Conservation (phyloP, 2,888 invertebrate genomes). For the Corbicula japonica region DNA sequence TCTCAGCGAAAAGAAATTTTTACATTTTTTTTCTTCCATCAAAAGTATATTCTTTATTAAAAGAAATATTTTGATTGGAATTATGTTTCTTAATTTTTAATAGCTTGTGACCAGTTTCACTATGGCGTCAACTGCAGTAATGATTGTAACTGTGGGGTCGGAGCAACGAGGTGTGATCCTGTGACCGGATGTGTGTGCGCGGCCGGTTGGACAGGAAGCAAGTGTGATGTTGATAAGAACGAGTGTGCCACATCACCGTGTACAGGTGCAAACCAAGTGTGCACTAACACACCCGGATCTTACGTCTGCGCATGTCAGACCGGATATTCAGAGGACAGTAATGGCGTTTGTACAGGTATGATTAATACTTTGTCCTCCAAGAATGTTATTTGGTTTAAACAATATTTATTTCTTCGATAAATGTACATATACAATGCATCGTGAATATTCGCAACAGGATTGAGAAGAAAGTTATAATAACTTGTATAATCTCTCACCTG, state of each 20-base stretch:
- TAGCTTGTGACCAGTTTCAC: slow-evolving; percentile 61
- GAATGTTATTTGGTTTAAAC: too few species aligned
- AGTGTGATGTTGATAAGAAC: slow-evolving; percentile 59
- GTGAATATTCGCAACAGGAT: too few species aligned
- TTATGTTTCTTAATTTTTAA: too few species aligned
- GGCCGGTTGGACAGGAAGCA: slow-evolving; percentile 56
- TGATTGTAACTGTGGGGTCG: slow-evolving; percentile 58
- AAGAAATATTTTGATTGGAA: too few species aligned
- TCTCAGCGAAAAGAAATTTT: too few species aligned
- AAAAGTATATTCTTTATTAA: too few species aligned
- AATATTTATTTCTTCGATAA: too few species aligned
- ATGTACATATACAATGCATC: too few species aligned
- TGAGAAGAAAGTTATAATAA: too few species aligned
- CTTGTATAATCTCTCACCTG: not conserved
- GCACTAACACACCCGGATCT: slow-evolving; percentile 59
- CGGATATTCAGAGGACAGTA: slow-evolving; percentile 40
- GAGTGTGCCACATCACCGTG: slow-evolving; percentile 58
- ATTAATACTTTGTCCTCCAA: not conserved
- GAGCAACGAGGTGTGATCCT: slow-evolving; percentile 44
- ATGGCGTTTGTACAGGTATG: slow-evolving; percentile 44
- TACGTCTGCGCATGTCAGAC: slow-evolving; percentile 53
- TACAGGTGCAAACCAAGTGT: slow-evolving; percentile 41
- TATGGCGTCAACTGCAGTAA: slow-evolving; percentile 63
- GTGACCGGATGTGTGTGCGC: slow-evolving; percentile 60
- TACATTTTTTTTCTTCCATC: too few species aligned